A percentile compares a stretch with the other conserved stretches of the same genome.
phyloP scores from a whole-genome alignment of 2,888 invertebrate genomes.

The Kuschelorhynchus macadamiae region DNA sequence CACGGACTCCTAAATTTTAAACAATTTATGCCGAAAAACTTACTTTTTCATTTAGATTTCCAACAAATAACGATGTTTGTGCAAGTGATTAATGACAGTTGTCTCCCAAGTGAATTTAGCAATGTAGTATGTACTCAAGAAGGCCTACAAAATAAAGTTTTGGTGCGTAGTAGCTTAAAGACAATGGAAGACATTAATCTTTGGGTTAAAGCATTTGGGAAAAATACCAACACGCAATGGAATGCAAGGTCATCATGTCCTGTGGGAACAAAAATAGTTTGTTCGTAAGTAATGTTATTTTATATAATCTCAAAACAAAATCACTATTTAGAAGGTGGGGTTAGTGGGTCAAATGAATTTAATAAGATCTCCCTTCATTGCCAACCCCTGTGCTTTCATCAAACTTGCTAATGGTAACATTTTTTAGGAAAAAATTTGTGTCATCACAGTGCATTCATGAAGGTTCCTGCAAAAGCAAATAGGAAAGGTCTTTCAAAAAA shows the following conservation, averaged over 20 bases:
- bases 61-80: background rate
- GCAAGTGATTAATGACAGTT: background rate
- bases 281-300: conserved; percentile 1
- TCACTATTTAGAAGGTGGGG: background rate
- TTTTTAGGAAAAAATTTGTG: background rate
- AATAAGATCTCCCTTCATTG: background rate
- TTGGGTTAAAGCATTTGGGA: background rate
- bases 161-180: background rate
- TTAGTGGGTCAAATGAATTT: background rate
- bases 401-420: background rate
- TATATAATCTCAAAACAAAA: background rate
- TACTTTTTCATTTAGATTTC: background rate
- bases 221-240: background rate
- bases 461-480: conserved; percentile 1
- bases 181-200: background rate
- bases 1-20: no score
- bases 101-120: background rate
- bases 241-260: background rate
- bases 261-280: background rate
- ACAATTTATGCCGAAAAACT: no score
- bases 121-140: background rate
- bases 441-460: conserved; percentile 1
- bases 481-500: background rate
- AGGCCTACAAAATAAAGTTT: conserved; percentile 1
- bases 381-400: background rate